phyloP scores from a whole-genome alignment of 2,888 invertebrate genomes.

The Callimorpha dominula region DNA sequence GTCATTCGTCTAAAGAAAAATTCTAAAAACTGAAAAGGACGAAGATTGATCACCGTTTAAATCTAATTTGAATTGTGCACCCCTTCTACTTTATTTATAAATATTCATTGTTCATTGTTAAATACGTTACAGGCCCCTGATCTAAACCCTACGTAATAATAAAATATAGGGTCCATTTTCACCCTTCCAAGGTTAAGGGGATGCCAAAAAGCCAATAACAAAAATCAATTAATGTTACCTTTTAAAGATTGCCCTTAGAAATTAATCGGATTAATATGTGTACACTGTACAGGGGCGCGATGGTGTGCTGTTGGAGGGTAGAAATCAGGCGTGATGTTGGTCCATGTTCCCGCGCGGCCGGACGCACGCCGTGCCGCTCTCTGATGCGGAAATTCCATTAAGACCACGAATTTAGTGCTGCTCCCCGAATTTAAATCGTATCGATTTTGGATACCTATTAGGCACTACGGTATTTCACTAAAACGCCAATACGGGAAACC shows the following conservation, averaged over 20 bases:
- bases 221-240: slow-evolving; percentile 76
- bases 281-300: slow-evolving; percentile 60
- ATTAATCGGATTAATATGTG: slow-evolving; percentile 78
- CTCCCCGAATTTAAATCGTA: slow-evolving; percentile 59
- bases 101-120: slow-evolving; percentile 81
- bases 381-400: slow-evolving; percentile 81
- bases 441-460: slow-evolving; percentile 63
- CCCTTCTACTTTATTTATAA: slow-evolving; percentile 71
- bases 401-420: slow-evolving; percentile 70
- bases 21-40: slow-evolving; percentile 53
- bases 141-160: slow-evolving; percentile 15
- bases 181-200: slow-evolving; percentile 66
- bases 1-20: slow-evolving; percentile 57
- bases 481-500: slow-evolving; percentile 14
- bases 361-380: slow-evolving; percentile 55
- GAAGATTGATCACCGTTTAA: slow-evolving; percentile 63
- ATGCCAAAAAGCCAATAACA: slow-evolving; percentile 76
- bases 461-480: slow-evolving; percentile 23
- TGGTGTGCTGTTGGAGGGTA: slow-evolving; percentile 27
- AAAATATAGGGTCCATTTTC: slow-evolving; percentile 72
- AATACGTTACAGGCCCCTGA: slow-evolving; percentile 35
- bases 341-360: slow-evolving; percentile 50
- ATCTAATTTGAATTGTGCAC: slow-evolving; percentile 56
- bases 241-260: slow-evolving; percentile 71
- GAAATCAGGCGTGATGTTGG: slow-evolving; percentile 35